Percentiles rank a stretch among this genome's conserved stretches.
phyloP scores from a whole-genome alignment of 1,140 invertebrate genomes.

The Bilobella aurantiaca region DNA sequence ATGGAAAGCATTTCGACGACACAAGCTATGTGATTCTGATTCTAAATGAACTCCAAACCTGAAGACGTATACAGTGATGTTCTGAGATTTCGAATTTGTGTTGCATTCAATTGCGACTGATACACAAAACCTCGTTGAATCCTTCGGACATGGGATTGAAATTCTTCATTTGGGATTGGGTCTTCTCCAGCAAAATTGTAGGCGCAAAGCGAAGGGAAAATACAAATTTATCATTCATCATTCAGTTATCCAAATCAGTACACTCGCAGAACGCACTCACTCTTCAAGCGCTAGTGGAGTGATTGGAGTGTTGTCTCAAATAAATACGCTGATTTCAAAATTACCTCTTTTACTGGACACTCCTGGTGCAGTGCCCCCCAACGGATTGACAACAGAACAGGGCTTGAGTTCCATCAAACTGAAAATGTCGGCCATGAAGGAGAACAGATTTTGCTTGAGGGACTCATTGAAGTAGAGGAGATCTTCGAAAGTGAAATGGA shows the following conservation, averaged over 20 bases:
- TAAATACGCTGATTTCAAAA: too few species aligned
- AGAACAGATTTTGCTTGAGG: constrained; percentile 84
- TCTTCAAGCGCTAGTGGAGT: too few species aligned
- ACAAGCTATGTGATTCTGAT: neutral
- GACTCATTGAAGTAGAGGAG: constrained; percentile 90
- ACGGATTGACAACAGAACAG: constrained; percentile 70
- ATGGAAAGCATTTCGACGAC: neutral
- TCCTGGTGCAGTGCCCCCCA: constrained; percentile 41
- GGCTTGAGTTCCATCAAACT: constrained; percentile 89
- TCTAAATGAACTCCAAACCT: constrained; percentile 9
- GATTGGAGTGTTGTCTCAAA: too few species aligned
- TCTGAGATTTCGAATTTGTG: constrained; percentile 34
- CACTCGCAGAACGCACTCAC: neutral
- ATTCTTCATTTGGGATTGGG: constrained; percentile 29
- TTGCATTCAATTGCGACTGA: constrained; percentile 24
- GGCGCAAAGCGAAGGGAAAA: neutral
- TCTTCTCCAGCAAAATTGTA: constrained; percentile 1
- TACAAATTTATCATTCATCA: too few species aligned
- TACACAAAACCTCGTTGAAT: constrained; percentile 31
- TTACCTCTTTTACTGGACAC: neutral
- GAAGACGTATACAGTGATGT: constrained; percentile 32
- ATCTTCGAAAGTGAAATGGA: constrained; percentile 92
- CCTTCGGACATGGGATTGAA: constrained; percentile 25
- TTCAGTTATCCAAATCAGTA: too few species aligned
- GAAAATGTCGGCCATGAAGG: constrained; percentile 90